A percentile compares a stretch with the other conserved stretches of the same genome.
These are phyloP conservation scores for Gymnocephalus cernua DNA, from an alignment of 2,113 vertebrate genomes.

Conservation along the genomic window DNA sequence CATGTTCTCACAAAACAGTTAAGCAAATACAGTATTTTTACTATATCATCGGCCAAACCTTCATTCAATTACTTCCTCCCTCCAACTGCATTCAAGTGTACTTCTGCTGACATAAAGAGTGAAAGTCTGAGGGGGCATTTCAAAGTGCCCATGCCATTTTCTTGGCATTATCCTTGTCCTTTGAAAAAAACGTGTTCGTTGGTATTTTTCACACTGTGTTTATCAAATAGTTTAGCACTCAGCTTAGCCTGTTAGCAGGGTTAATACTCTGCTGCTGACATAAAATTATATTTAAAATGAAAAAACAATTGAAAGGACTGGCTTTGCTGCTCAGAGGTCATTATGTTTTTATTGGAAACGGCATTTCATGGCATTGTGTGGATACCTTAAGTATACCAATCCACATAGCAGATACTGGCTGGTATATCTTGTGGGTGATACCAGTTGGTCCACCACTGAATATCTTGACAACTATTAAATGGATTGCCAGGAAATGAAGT, in stretches of 20 bases:
- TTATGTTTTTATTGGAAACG: neutral
- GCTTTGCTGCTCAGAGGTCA: neutral
- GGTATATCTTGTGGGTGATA: neutral
- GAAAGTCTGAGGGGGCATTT: neutral
- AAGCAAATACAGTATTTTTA: neutral
- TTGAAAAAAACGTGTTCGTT: neutral
- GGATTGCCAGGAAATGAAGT: neutral
- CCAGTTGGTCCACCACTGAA: neutral
- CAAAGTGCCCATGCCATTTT: neutral
- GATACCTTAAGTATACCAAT: slow-evolving; percentile 1
- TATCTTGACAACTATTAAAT: neutral
- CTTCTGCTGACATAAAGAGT: neutral
- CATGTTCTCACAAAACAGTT: neutral
- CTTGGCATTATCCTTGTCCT: neutral
- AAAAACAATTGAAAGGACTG: neutral
- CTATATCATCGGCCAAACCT: neutral
- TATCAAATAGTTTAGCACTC: neutral
- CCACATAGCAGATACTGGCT: neutral
- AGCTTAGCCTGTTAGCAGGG: neutral
- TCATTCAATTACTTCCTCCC: neutral
- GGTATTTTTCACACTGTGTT: neutral
- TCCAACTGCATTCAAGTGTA: neutral
- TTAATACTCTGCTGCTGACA: neutral
- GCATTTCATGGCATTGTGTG: slow-evolving; percentile 14
- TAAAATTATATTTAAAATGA: neutral